phyloP scores from a whole-genome alignment of 2,113 vertebrate genomes.

The Cromileptes altivelis region DNA sequence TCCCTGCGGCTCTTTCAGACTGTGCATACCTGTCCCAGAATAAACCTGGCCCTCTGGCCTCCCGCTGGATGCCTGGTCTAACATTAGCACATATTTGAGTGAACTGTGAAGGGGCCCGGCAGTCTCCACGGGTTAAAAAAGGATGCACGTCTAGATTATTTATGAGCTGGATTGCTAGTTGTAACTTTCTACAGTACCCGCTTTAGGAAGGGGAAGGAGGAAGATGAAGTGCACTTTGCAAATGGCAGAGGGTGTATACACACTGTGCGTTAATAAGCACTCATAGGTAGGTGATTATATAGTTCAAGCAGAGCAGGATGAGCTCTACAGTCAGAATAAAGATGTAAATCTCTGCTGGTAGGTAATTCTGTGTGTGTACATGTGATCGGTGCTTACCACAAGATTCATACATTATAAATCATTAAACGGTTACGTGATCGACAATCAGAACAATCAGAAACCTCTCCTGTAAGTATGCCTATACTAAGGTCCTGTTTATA shows the following conservation, averaged over 20 bases:
- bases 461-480: no score
- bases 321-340: constrained; percentile 12
- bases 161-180: constrained; percentile 42
- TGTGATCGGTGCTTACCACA: neutral
- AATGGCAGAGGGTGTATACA: neutral
- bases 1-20: neutral
- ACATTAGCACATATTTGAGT: constrained; percentile 73
- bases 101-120: constrained; percentile 30
- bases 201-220: constrained; percentile 6
- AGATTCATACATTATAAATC: neutral
- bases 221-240: constrained; percentile 5
- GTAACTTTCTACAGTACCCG: constrained; percentile 16
- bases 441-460: neutral
- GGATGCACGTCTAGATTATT: constrained; percentile 61
- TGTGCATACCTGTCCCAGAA: constrained; percentile 69
- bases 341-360: constrained; percentile 23
- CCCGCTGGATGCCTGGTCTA: constrained; percentile 64
- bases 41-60: constrained; percentile 61
- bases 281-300: constrained; percentile 23
- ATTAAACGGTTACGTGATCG: neutral
- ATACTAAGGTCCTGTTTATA: no score
- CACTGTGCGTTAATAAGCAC: constrained; percentile 41
- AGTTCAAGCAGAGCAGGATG: neutral
- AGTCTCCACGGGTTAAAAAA: constrained; percentile 48
- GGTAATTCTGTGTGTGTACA: neutral